phyloP scores from a whole-genome alignment of 1,140 invertebrate genomes.

The Pissodes strobi region DNA sequence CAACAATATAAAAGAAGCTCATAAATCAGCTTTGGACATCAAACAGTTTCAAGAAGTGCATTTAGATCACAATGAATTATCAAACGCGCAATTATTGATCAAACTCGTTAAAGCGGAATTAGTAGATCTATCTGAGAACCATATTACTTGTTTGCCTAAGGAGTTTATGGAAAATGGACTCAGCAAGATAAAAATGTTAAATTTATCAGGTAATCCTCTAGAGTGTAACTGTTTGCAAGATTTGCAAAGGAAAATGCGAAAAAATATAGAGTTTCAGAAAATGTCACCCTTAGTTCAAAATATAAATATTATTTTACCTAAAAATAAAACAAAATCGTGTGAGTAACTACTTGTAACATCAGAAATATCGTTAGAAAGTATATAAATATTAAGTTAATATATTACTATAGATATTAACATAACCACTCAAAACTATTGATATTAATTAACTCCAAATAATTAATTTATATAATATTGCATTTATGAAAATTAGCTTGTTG shows the following conservation, averaged over 20 bases:
- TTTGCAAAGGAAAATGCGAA: slow-evolving; percentile 24
- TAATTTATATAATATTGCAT: too few species aligned
- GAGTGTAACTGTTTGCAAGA: slow-evolving; percentile 39
- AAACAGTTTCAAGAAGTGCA: slow-evolving; percentile 34
- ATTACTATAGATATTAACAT: too few species aligned
- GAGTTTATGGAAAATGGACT: slow-evolving; percentile 37
- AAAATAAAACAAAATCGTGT: not conserved
- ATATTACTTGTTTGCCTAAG: slow-evolving; percentile 36
- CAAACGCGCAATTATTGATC: slow-evolving; percentile 33
- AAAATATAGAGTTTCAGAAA: slow-evolving; percentile 36
- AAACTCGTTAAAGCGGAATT: slow-evolving; percentile 32
- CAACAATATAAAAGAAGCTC: slow-evolving; percentile 34
- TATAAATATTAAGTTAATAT: too few species aligned
- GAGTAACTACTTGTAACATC: too few species aligned
- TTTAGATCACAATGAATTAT: slow-evolving; percentile 38
- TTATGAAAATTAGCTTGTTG: too few species aligned
- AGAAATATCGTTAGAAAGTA: too few species aligned
- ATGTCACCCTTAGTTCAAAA: slow-evolving; percentile 32
- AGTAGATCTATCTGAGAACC: slow-evolving; percentile 37
- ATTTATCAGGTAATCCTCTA: slow-evolving; percentile 33
- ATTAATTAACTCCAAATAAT: too few species aligned
- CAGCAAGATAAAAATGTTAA: slow-evolving; percentile 34
- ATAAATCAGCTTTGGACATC: slow-evolving; percentile 31
- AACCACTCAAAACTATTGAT: too few species aligned
- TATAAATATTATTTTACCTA: slow-evolving; percentile 30